Evolutionary conservation across 2,113 vertebrate genomes (phyloP).

Genomic region (Gobiocypris rarus): DNA sequence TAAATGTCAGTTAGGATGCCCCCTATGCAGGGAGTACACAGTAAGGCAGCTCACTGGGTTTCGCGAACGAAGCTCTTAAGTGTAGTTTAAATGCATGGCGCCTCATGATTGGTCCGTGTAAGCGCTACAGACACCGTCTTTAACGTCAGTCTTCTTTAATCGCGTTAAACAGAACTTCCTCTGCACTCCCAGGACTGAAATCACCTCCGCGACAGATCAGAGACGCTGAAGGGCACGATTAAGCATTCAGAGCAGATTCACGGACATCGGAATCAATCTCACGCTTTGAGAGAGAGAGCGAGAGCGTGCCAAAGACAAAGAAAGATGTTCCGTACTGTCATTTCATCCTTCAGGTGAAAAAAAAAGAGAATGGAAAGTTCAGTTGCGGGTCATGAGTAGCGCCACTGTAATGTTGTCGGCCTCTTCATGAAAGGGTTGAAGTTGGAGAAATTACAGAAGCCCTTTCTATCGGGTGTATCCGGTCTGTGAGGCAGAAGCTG

Average conservation of each 20-base stretch:
- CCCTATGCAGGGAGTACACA: background rate
- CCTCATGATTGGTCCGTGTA: background rate
- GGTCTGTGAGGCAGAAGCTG: background rate
- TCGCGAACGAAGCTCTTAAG: background rate
- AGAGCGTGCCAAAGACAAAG: constrained; percentile 5
- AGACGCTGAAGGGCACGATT: constrained; percentile 60
- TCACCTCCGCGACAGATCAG: constrained; percentile 46
- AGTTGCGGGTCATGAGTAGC: constrained; percentile 62
- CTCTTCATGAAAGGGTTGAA: constrained; percentile 46
- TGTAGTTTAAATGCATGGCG: background rate
- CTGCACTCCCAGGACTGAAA: background rate
- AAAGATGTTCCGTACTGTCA: constrained; percentile 60
- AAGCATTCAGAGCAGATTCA: constrained; percentile 60
- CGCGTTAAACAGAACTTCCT: constrained; percentile 3
- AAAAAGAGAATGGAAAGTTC: constrained; percentile 47
- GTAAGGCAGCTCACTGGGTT: background rate
- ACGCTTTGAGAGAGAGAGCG: constrained; percentile 54
- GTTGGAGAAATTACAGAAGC: background rate
- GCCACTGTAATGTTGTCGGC: constrained; percentile 57
- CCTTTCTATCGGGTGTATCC: background rate
- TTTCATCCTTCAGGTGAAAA: constrained; percentile 63
- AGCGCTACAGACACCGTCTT: background rate
- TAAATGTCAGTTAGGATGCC: background rate
- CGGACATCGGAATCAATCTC: constrained; percentile 70
- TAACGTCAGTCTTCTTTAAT: constrained; percentile 14